Base-by-base conservation (phyloP, 2,888 invertebrate genomes). In the Horisme vitalbata region DNA sequence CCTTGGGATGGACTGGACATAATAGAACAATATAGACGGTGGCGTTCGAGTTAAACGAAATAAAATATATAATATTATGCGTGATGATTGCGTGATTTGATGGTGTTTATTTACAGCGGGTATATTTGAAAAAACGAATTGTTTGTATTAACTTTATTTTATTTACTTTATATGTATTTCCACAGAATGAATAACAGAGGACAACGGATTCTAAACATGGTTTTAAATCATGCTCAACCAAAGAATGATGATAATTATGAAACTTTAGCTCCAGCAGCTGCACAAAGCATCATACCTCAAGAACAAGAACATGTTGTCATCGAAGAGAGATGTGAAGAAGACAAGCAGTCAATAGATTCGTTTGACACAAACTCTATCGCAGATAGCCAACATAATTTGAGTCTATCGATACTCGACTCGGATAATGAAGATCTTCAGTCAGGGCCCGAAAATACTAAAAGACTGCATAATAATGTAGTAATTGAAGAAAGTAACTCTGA, bases 311-410 rank as follows among this genome's bases (percentile, higher is more conserved):
- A 35, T 35, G 9, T 14, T 35, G 12, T 24, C 24, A 32, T 32
- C 32, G 32, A 18, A 32, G 26, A 26, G 26, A 26, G 26, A 26
- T 26, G 26, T 26, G 26, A 26, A 26, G 26, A 26, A 32, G 18
- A 36, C 12, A 26, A 9, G 27, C 18, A 37, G 37, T 37, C 37
- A 20, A 28, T 37, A 12, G 26, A 37, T 37, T 37, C 27, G 15
- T 37, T 28, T 37, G 27, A 37, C 28, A 28, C 37, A 37, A 37
- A 37, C 10, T 37, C 37, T 26, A 37, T 37, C 13, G 28, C 37
- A 26, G 37, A 28, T 26, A 37, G 37, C 28, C 37, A 37, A 21
- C 37, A 37, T 37, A 37, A 28, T 26, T 18, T 37, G 26, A 37
- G 37, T 20, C 12, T 26, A 26, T 26, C 26, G 26, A 26, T 26